phyloP scores from a whole-genome alignment of 2,113 vertebrate species.

The Amblyornis subalaris region DNA sequence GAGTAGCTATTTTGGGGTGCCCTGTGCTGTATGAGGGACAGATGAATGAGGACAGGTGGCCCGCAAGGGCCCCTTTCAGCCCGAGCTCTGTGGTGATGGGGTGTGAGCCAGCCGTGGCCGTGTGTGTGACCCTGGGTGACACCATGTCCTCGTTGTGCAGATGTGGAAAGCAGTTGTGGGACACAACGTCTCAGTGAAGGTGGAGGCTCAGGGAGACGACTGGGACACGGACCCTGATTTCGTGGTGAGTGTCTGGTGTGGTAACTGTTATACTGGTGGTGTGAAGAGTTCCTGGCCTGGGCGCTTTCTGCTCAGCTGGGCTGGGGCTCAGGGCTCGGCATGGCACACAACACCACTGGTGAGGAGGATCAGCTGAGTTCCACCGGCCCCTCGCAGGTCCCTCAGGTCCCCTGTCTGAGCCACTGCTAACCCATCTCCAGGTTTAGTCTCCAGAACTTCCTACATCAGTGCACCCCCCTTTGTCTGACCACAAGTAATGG shows the following conservation, averaged over 20 bases:
- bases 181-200: slow-evolving; percentile 81
- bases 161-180: slow-evolving; percentile 97
- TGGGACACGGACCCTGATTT: slow-evolving; percentile 98
- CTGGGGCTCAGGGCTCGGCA: accelerated
- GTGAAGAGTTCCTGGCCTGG: background rate
- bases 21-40: background rate
- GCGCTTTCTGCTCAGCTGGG: background rate
- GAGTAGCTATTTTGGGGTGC: background rate
- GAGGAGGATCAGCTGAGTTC: background rate
- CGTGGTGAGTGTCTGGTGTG: slow-evolving; percentile 76
- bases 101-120: background rate
- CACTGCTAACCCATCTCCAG: background rate
- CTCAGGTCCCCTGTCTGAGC: background rate
- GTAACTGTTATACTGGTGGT: accelerated
- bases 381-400: accelerated
- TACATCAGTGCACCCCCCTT: background rate
- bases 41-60: background rate
- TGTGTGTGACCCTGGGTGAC: background rate
- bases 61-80: background rate
- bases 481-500: background rate
- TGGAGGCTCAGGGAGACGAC: slow-evolving; percentile 82
- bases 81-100: background rate
- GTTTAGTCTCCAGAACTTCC: background rate
- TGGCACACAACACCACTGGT: accelerated
- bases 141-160: slow-evolving; percentile 37